Base-by-base conservation (phyloP, 2,888 invertebrate species). In the Scrobipalpa atriplicella region DNA sequence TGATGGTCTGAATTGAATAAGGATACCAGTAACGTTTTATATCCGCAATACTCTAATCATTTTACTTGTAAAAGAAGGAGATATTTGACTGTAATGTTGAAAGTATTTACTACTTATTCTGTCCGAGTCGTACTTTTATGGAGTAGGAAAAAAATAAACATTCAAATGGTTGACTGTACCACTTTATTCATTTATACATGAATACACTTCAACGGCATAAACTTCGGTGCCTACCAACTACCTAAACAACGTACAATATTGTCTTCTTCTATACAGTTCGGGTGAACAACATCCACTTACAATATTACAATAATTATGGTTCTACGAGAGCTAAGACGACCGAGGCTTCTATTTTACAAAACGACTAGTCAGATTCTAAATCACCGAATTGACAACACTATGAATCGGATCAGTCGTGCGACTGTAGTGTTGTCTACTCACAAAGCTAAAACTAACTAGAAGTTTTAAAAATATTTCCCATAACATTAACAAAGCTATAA, bases 141-240 rank as follows among this genome's bases (percentile, higher is more conserved):
- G 1, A 3, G 9, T 8, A 52, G 18, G 11, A 21, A 21, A 11
- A 52, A 21, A 21, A 2, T 19, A 74, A 71, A 62, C 74, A 73
- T 77, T 54, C 41, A 72, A 2, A 54, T 67, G 69, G 71, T 77
- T 85, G 85, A 82, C 81, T 86, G 89, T 85, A 87, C 82, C 84
- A 84, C 78, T 90, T 89, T 87, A 90, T 88, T 90, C 77, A 87
- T 87, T 89, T 83, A 87, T 82, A 90, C 88, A 90, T 84, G 86
- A 88, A 89, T 90, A 90, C 84, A 87, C 84, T 83, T 89, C 84
- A 92, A 91, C 91, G 84, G 87, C 90, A 90, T 92, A 92, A 92
- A 92, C 86, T 90, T 87, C 86, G 86, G 89, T 90, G 90, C 85
- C 91, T 91, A 92, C 90, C 75, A 83, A 90, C 91, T 91, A 92